These are phyloP conservation scores for Galleria mellonella DNA, from an alignment of 1,140 invertebrate genomes.

Conservation along the genomic window DNA sequence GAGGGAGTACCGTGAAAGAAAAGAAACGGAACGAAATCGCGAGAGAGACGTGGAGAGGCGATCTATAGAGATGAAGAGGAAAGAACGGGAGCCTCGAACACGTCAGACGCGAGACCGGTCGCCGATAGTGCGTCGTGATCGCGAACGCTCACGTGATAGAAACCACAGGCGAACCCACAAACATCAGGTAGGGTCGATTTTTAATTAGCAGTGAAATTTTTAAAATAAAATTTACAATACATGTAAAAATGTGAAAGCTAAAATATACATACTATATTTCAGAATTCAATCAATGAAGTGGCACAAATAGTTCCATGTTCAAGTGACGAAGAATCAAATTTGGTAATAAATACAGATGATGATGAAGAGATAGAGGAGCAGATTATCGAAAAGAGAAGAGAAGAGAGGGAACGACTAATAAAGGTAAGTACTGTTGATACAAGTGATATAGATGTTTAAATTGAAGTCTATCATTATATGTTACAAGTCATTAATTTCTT, in stretches of 20 bases:
- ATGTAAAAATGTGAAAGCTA: no score
- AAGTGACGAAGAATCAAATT: constrained; percentile 78
- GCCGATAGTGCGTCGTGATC: constrained; percentile 18
- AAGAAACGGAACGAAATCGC: constrained; percentile 41
- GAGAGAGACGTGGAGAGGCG: constrained; percentile 27
- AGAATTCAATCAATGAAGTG: constrained; percentile 90
- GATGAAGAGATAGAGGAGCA: constrained; percentile 96
- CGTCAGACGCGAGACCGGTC: constrained; percentile 38
- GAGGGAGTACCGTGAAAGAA: constrained; percentile 39
- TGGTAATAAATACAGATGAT: constrained; percentile 87
- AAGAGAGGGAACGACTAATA: constrained; percentile 91
- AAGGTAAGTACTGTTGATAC: constrained; percentile 82
- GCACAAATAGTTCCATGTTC: constrained; percentile 69
- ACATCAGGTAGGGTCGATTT: constrained; percentile 29
- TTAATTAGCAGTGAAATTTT: no score
- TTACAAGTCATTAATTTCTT: no score
- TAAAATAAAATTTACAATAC: no score
- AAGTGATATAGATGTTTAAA: no score
- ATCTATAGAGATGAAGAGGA: constrained; percentile 21
- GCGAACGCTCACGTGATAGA: constrained; percentile 43
- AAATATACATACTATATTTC: constrained; percentile 63
- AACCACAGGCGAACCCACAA: constrained; percentile 18
- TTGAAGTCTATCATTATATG: no score
- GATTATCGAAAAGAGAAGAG: constrained; percentile 92
- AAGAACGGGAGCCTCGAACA: constrained; percentile 33